These are phyloP conservation scores for Muscicapa comitata DNA, from an alignment of 2,797 vertebrate species.

Conservation along the genomic window DNA sequence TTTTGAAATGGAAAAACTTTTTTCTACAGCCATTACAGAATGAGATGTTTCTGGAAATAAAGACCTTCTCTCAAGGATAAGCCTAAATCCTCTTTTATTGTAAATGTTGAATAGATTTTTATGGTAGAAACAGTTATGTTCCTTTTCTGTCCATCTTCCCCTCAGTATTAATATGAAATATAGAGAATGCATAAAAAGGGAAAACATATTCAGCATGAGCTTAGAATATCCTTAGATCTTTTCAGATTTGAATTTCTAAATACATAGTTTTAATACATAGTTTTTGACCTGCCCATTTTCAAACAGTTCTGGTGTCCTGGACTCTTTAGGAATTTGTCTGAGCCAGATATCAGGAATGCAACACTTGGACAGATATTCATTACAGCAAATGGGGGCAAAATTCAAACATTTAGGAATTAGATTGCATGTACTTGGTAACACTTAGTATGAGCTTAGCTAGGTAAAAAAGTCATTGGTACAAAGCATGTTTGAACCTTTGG, in stretches of 20 bases:
- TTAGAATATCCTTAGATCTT: background rate
- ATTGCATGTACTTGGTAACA: accelerated
- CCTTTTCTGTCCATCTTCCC: background rate
- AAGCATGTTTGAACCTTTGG: background rate
- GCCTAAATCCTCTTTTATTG: background rate
- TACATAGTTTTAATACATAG: background rate
- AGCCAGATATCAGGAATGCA: background rate
- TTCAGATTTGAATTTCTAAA: background rate
- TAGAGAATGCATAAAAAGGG: background rate
- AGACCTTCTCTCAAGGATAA: background rate
- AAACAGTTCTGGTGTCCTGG: background rate
- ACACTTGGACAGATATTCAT: background rate
- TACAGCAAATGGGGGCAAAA: background rate
- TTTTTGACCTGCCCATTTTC: background rate
- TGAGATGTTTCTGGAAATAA: slow-evolving; percentile 8
- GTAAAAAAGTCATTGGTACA: background rate
- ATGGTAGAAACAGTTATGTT: background rate
- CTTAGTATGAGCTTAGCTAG: background rate
- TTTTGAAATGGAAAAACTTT: background rate
- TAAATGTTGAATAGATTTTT: background rate
- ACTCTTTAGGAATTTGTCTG: background rate
- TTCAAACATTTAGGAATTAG: background rate
- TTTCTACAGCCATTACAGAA: background rate
- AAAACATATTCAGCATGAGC: background rate
- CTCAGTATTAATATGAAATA: background rate